A percentile compares a stretch with the other conserved stretches of the same genome.
Conservation (phyloP, 1,140 invertebrate genomes). For the Drosophila saltans region DNA sequence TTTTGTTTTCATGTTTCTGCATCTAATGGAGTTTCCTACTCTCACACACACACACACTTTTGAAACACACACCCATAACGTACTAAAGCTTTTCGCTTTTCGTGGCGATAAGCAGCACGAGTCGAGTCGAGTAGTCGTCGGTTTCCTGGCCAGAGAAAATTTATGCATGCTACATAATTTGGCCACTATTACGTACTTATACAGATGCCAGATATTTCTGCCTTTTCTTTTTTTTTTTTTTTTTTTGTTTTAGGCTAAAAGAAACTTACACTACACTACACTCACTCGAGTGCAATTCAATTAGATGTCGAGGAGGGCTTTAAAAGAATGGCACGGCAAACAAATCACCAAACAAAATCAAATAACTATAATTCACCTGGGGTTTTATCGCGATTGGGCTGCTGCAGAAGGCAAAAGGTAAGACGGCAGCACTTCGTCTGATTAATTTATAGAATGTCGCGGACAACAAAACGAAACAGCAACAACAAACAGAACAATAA, state of each 20-base stretch:
- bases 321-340: slow-evolving; percentile 64
- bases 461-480: slow-evolving; percentile 38
- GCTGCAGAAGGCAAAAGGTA: slow-evolving; percentile 35
- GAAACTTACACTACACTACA: slow-evolving; percentile 35
- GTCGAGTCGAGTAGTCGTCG: slow-evolving; percentile 30
- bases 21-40: slow-evolving; percentile 67
- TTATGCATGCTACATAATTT: slow-evolving; percentile 79
- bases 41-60: neutral
- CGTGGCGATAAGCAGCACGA: slow-evolving; percentile 73
- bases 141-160: slow-evolving; percentile 70
- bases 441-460: slow-evolving; percentile 78
- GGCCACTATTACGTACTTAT: slow-evolving; percentile 57
- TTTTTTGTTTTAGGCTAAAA: neutral
- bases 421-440: slow-evolving; percentile 62
- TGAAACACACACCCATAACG: slow-evolving; percentile 8
- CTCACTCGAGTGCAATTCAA: slow-evolving; percentile 63
- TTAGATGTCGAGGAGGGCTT: slow-evolving; percentile 67
- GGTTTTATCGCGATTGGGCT: slow-evolving; percentile 78
- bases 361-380: slow-evolving; percentile 80
- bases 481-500: slow-evolving; percentile 48
- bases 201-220: slow-evolving; percentile 32
- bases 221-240: too few relatives aligned
- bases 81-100: slow-evolving; percentile 67
- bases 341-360: slow-evolving; percentile 79
- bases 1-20: slow-evolving; percentile 45